Evolutionary conservation across 1,140 invertebrate genomes (phyloP).

Genomic region (Paracyclopina nana): DNA sequence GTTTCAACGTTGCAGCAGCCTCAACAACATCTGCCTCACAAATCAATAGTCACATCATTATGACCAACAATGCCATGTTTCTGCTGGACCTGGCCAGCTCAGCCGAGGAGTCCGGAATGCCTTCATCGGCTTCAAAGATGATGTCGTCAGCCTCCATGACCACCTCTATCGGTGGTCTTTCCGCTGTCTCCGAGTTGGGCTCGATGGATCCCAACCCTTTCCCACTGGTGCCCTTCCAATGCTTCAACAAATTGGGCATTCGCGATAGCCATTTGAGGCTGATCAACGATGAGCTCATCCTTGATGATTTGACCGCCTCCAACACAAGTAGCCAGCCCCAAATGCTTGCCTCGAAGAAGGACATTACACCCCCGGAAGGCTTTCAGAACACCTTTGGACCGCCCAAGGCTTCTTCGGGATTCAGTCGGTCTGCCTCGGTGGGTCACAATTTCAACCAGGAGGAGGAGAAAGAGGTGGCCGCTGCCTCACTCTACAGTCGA

Average conservation of each 20-base stretch:
- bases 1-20: slow-evolving; percentile 18
- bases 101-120: slow-evolving; percentile 22
- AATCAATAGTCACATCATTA: slow-evolving; percentile 47
- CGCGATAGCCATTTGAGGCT: slow-evolving; percentile 26
- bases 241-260: slow-evolving; percentile 44
- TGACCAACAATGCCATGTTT: slow-evolving; percentile 87
- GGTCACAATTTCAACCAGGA: too few species aligned
- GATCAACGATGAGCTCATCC: slow-evolving; percentile 33
- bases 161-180: neutral
- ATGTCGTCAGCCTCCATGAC: neutral
- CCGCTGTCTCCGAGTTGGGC: neutral
- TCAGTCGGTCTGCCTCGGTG: too few species aligned
- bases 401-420: too few species aligned
- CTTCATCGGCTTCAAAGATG: neutral
- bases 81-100: slow-evolving; percentile 65
- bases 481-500: too few species aligned
- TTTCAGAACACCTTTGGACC: too few species aligned
- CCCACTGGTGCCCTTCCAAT: slow-evolving; percentile 41
- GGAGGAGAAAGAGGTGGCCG: too few species aligned
- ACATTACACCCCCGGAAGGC: too few species aligned
- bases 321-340: slow-evolving; percentile 24
- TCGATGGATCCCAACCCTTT: slow-evolving; percentile 10
- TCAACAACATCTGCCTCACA: slow-evolving; percentile 24
- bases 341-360: too few species aligned
- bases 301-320: slow-evolving; percentile 33